Evolutionary conservation across 2,888 invertebrate species (phyloP).

Genomic region (Agrenia bidenticulata): DNA sequence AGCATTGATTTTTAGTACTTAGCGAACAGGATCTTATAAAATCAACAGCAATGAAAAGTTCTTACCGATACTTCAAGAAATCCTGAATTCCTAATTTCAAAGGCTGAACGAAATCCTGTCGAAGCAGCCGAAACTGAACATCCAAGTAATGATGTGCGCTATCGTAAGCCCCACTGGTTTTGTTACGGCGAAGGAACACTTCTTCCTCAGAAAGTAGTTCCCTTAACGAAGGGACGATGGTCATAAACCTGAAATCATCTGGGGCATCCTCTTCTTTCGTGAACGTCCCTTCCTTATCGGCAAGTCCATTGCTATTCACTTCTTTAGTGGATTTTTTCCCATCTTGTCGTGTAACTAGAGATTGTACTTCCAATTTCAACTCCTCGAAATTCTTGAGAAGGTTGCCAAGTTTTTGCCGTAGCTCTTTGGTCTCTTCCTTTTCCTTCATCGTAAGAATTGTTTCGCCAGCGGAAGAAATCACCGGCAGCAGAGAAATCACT

Average conservation of each 20-base stretch:
- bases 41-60: background rate
- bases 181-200: slow-evolving; percentile 63
- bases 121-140: slow-evolving; percentile 72
- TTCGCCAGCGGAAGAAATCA: slow-evolving; percentile 21
- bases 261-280: slow-evolving; percentile 37
- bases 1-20: too few species aligned
- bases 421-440: background rate
- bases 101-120: slow-evolving; percentile 78
- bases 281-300: slow-evolving; percentile 31
- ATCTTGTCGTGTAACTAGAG: background rate
- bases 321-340: background rate
- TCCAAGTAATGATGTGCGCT: slow-evolving; percentile 73
- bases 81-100: slow-evolving; percentile 67
- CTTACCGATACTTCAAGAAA: slow-evolving; percentile 59
- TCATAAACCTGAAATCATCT: slow-evolving; percentile 39
- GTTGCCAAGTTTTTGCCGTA: slow-evolving; percentile 15
- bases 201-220: slow-evolving; percentile 40
- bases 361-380: slow-evolving; percentile 6
- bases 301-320: too few species aligned
- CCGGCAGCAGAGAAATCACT: slow-evolving; percentile 13
- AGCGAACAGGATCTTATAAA: background rate
- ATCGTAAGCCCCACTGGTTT: slow-evolving; percentile 65
- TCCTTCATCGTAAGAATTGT: slow-evolving; percentile 1
- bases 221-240: slow-evolving; percentile 36
- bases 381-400: slow-evolving; percentile 20